Base-by-base conservation (phyloP, 2,113 vertebrate genomes). In the Promerops cafer region DNA sequence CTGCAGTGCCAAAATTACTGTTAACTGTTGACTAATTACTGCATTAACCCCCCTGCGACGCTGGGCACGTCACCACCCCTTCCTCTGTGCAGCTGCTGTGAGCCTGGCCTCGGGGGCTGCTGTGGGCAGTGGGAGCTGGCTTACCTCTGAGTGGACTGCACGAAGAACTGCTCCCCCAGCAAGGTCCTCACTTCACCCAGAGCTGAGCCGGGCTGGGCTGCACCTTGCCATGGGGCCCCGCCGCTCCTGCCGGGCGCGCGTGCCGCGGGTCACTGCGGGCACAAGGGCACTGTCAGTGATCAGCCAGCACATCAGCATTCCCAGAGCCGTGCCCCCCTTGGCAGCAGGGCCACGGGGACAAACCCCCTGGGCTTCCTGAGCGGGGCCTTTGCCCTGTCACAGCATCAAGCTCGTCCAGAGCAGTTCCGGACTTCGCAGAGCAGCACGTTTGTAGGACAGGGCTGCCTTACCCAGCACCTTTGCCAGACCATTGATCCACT, bases 161-260 rank as follows among this genome's bases (percentile, higher is more conserved):
- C 57, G 76, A 93, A 98, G 97, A 98, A 85, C 87, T 97, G 97
- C 83, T 97, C 79, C 89, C 86, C 95, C 81, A 91, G 92, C 93
- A 95, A 94, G 82, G 89, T 95, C 64, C 94, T 98, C 97, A 98
- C 82, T 97, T 95, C 97, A 96, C 78, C 97, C 97, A 79, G 97
- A 98, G 45, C 97, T 94, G 96, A 92, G 88, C 94, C 96, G 92
- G 96, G 87, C 71, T 90, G 96, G 96, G 96, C 96, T 98, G 97
- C 97, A 86, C 96, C 97, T 96, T 97, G 97, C 98, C 98, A 98
- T 98, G 94, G 35, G 97, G 97, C 90, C 96, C 92, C 86, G 90
- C 87, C 82, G 95, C 81, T 70, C 84, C 93, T 94, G 87, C 89
- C 90, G 82, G 89, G 85, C 92, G 71, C 37, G 39, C 47, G 42